Evolutionary conservation across 2,113 vertebrate genomes (phyloP), one percentile per base, ranked within the genome.

Genomic region (Passerina amoena): DNA sequence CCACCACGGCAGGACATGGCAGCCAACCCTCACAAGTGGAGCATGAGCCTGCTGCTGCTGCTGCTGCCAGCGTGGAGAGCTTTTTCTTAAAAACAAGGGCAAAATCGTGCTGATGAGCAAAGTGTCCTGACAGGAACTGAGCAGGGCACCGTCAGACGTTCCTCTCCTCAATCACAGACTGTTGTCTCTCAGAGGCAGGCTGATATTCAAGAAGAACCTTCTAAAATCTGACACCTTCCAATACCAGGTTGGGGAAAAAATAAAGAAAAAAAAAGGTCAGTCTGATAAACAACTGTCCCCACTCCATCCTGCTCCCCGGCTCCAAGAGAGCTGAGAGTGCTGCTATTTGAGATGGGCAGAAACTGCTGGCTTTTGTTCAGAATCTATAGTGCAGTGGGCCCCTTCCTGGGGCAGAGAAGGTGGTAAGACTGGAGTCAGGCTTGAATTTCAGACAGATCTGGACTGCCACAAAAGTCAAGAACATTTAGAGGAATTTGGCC

Each of bases 331-430:
- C 95, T 93, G 93, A 91, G 89, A 78, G 69, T 84, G 73, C 81
- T 91, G 95, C 85, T 93, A 93, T 93, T 87, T 93, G 92, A 95
- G 92, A 84, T 51, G 53, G 78, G 69, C 75, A 87, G 73, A 89
- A 92, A 95, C 69, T 10, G 5, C 87, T 95, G 95, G 95, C 95
- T 82, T 84, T 38, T 16, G 60, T 82, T 84, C 95, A 97, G 92
- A 94, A 97, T 97, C 96, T 93, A 93, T 96, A 87, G 84, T 1
- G 1, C 5, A 28, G 25, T 6, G 1, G 44, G 87, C 24, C 90
- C 84, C 85, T 92, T 97, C 96, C 90, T 87, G 90, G 70, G 84
- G 73, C 84, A 96, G 30, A 65, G 56, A 78, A 94, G 81, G 84
- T 95, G 87, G 93, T 22, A 60, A 94, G 90, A 35, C 61, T 94